phyloP scores from a whole-genome alignment of 2,113 vertebrate species.

The Colossoma macropomum region DNA sequence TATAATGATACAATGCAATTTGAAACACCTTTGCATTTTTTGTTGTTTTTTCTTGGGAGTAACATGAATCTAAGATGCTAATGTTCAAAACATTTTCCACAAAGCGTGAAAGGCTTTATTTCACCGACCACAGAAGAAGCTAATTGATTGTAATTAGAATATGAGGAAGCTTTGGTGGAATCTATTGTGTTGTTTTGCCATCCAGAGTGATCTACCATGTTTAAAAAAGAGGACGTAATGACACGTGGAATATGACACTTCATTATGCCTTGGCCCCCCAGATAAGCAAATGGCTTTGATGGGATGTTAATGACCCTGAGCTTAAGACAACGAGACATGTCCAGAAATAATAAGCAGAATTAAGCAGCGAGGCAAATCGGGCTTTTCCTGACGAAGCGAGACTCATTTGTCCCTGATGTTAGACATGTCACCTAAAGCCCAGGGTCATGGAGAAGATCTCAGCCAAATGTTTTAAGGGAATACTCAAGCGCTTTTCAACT shows the following conservation, averaged over 20 bases:
- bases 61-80: too few species aligned
- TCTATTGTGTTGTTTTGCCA: neutral
- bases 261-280: neutral
- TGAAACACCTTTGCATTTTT: too few species aligned
- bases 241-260: neutral
- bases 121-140: neutral
- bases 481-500: too few species aligned
- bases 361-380: neutral
- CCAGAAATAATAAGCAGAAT: constrained; percentile 11
- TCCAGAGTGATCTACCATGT: neutral
- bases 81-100: neutral
- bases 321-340: neutral
- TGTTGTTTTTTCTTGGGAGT: neutral
- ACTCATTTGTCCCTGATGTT: neutral
- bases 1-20: too few species aligned
- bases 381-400: neutral
- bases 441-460: too few species aligned
- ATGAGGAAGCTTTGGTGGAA: neutral
- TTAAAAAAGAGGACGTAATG: neutral
- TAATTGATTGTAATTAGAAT: too few species aligned
- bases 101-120: neutral
- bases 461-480: too few species aligned
- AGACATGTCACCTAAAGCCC: neutral
- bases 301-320: neutral
- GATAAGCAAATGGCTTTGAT: neutral